Evolutionary conservation across 2,888 invertebrate genomes (phyloP), one percentile per base, ranked within the genome.

Genomic region (Phalera bucephala): DNA sequence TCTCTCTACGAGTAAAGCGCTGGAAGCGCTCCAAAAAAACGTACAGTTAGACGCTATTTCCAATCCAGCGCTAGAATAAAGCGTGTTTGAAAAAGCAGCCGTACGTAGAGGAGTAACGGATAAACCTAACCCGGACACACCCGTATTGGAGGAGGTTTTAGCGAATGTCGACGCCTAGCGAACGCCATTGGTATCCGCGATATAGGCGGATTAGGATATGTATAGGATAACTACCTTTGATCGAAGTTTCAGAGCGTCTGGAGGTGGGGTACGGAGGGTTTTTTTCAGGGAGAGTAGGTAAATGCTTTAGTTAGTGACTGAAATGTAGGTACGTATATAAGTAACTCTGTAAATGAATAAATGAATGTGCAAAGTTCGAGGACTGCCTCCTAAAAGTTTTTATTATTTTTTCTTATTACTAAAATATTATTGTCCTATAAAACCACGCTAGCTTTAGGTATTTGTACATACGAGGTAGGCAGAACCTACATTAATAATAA

Each of bases 31-130:
- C n/a, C n/a, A n/a, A n/a, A n/a, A n/a, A n/a, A n/a, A n/a, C n/a
- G n/a, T n/a, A n/a, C n/a, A n/a, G n/a, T n/a, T n/a, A n/a, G n/a
- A n/a, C n/a, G n/a, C n/a, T n/a, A n/a, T n/a, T n/a, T n/a, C n/a
- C n/a, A n/a, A n/a, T n/a, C n/a, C n/a, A n/a, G n/a, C n/a, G n/a
- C n/a, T n/a, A n/a, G n/a, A n/a, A n/a, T n/a, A n/a, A n/a, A n/a
- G n/a, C n/a, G n/a, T n/a, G n/a, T n/a, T n/a, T n/a, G n/a, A n/a
- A n/a, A n/a, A n/a, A n/a, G n/a, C n/a, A n/a, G n/a, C n/a, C n/a
- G n/a, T n/a, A n/a, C n/a, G n/a, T n/a, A n/a, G n/a, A 58, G 74
- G 86, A 83, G 86, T 89, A 88, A 84, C 79, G 88, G 88, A 88
- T 88, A 80, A 86, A 76, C 77, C 76, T 85, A 80, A 83, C 66